phyloP scores from a whole-genome alignment of 2,888 invertebrate species.

The Glyphotaelius pellucidus region DNA sequence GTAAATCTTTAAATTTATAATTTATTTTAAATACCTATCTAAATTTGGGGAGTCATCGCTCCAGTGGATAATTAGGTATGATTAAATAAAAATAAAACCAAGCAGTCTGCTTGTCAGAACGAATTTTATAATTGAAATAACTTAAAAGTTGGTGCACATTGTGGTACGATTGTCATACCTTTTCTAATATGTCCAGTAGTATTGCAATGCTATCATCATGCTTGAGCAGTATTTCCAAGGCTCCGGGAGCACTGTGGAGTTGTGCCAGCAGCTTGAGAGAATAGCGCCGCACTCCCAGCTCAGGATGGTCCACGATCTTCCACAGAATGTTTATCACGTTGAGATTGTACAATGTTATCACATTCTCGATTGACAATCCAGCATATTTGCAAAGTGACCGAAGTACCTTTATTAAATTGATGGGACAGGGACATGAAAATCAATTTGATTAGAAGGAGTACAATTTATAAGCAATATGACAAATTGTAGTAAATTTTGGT shows the following conservation, averaged over 20 bases:
- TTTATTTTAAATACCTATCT: too few relatives aligned
- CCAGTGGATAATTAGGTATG: too few relatives aligned
- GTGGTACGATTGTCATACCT: conserved; percentile 16
- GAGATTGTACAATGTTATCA: conserved; percentile 33
- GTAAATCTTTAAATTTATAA: too few relatives aligned
- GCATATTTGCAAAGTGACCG: conserved; percentile 52
- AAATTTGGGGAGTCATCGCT: too few relatives aligned
- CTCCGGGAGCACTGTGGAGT: conserved; percentile 27
- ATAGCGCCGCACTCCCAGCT: conserved; percentile 45
- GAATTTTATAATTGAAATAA: background rate
- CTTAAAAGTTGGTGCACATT: background rate
- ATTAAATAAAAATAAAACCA: too few relatives aligned
- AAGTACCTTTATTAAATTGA: conserved; percentile 38
- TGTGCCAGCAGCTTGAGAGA: conserved; percentile 54
- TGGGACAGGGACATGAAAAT: background rate
- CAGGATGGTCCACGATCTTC: background rate
- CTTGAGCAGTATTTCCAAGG: conserved; percentile 35
- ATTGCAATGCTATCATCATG: conserved; percentile 15
- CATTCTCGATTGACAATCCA: conserved; percentile 29
- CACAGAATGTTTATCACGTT: conserved; percentile 21
- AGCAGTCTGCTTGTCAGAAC: too few relatives aligned
- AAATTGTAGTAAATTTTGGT: too few relatives aligned
- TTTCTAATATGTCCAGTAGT: conserved; percentile 36
- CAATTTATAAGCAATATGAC: background rate
- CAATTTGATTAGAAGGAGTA: background rate